Evolutionary conservation across 2,888 invertebrate genomes (phyloP).

Genomic region (Noctua pronuba): DNA sequence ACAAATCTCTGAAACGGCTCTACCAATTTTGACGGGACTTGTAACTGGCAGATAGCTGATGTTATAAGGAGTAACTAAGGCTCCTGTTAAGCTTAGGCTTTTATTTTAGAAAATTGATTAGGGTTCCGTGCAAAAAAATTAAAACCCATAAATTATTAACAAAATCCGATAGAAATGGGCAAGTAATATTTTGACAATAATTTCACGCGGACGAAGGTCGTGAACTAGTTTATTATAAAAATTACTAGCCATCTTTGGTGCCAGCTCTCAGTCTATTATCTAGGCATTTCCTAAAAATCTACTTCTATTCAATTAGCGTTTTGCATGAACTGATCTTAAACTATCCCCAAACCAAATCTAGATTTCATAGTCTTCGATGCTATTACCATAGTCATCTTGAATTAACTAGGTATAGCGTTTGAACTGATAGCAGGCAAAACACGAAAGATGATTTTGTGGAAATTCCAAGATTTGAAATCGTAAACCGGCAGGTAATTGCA

Average conservation of each 20-base stretch:
- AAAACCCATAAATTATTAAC: too few species aligned
- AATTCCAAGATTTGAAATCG: slow-evolving; percentile 8
- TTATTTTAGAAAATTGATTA: too few species aligned
- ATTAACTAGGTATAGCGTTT: not conserved
- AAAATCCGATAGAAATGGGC: too few species aligned
- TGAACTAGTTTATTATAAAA: too few species aligned
- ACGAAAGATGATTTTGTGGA: not conserved
- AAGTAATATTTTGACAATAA: too few species aligned
- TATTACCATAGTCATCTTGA: not conserved
- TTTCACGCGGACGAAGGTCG: too few species aligned
- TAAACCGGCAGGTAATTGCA: not conserved
- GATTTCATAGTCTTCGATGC: not conserved
- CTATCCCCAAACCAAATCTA: not conserved
- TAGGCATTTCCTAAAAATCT: not conserved
- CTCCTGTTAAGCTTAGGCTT: too few species aligned
- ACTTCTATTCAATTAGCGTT: not conserved
- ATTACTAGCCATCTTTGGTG: not conserved
- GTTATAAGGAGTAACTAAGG: too few species aligned
- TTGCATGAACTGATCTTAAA: not conserved
- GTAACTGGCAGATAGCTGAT: too few species aligned
- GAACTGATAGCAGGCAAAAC: not conserved
- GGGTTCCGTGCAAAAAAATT: too few species aligned
- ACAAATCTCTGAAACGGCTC: too few species aligned
- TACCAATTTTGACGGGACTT: too few species aligned
- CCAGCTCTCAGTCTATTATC: not conserved